Evolutionary conservation across 2,797 vertebrate genomes (phyloP).

Genomic region (Chloroceryle amazona): DNA sequence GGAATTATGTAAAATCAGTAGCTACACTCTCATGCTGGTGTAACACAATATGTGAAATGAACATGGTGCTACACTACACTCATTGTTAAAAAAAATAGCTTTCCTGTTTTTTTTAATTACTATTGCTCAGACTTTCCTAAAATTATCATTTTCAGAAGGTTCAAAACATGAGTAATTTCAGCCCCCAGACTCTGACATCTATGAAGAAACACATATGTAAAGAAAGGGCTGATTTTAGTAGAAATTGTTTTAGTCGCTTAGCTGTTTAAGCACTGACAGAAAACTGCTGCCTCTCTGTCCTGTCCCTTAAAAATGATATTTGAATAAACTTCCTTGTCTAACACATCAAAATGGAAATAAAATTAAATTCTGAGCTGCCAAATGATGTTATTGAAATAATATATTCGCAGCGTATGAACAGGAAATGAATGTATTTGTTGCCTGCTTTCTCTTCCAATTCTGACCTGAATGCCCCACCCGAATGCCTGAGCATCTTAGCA

Average conservation of each 20-base stretch:
- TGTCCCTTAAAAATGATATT: neutral
- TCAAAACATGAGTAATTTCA: neutral
- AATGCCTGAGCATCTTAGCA: neutral
- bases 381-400: neutral
- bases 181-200: neutral
- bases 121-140: constrained; percentile 3
- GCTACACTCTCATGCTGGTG: neutral
- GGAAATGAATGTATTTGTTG: neutral
- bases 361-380: neutral
- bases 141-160: neutral
- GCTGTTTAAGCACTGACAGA: neutral
- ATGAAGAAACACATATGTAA: neutral
- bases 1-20: neutral
- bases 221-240: neutral
- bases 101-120: neutral
- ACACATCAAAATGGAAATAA: neutral
- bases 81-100: neutral
- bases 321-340: neutral
- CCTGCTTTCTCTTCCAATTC: neutral
- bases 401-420: neutral
- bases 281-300: neutral
- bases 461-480: neutral
- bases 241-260: neutral
- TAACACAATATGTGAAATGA: neutral
- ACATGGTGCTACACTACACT: neutral